Evolutionary conservation across 2,797 vertebrate genomes (phyloP).

Genomic region (Antennarius maculatus): DNA sequence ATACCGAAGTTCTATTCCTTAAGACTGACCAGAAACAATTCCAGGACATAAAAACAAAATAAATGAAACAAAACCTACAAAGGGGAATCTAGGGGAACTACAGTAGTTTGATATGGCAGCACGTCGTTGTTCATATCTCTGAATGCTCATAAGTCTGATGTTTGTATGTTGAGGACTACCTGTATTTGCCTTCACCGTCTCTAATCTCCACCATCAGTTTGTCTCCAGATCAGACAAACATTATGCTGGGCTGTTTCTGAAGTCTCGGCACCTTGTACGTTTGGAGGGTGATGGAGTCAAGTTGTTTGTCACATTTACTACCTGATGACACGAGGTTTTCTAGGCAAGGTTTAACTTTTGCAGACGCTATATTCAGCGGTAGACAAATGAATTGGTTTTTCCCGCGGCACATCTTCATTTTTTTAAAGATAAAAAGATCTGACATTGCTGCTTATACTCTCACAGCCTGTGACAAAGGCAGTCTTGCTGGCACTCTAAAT

Average conservation of each 20-base stretch:
- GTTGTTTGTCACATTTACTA: conserved; percentile 22
- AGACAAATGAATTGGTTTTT: background rate
- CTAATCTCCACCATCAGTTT: background rate
- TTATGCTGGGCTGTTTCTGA: conserved; percentile 1
- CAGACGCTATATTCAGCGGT: background rate
- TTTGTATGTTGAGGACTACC: too few species aligned
- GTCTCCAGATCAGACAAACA: background rate
- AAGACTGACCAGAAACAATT: too few species aligned
- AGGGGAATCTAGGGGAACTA: too few species aligned
- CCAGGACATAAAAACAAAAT: too few species aligned
- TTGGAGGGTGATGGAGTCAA: conserved; percentile 4
- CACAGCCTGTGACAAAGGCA: conserved; percentile 28
- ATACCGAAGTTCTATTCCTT: too few species aligned
- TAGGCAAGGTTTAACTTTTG: background rate
- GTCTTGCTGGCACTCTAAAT: conserved; percentile 15
- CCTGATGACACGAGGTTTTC: conserved; percentile 2
- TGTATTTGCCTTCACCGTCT: background rate
- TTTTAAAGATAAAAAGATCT: background rate
- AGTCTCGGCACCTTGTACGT: background rate
- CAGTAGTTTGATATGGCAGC: too few species aligned
- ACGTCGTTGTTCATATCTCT: too few species aligned
- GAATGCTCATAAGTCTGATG: too few species aligned
- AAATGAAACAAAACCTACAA: too few species aligned
- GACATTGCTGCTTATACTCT: conserved; percentile 9
- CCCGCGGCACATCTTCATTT: conserved; percentile 11